phyloP scores from a whole-genome alignment of 1,140 invertebrate species.

The Cotesia chilonis region DNA sequence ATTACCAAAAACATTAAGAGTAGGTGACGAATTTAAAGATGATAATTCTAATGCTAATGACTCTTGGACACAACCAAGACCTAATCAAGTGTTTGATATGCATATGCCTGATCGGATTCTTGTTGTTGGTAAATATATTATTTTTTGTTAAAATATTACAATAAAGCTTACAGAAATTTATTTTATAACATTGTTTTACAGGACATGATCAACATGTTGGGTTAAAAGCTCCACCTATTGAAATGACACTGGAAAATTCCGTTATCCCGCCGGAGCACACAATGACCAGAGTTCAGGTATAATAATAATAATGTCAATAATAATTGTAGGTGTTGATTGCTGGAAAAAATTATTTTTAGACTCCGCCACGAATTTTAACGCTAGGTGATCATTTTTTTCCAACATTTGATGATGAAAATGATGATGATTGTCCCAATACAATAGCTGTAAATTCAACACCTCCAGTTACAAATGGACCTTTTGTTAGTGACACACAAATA shows the following conservation, averaged over 20 bases:
- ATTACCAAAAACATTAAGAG: conserved; percentile 79
- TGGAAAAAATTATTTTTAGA: conserved; percentile 57
- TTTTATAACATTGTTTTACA: conserved; percentile 39
- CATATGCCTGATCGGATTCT: conserved; percentile 90
- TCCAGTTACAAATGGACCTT: conserved; percentile 40
- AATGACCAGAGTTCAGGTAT: conserved; percentile 74
- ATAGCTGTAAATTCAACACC: conserved; percentile 42
- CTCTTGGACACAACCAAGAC: conserved; percentile 70
- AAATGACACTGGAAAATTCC: conserved; percentile 85
- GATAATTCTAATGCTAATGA: conserved; percentile 70
- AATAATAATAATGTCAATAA: conserved; percentile 7
- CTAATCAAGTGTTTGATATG: conserved; percentile 82
- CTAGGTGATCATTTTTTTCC: conserved; percentile 84
- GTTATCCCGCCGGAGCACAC: conserved; percentile 76
- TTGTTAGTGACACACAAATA: conserved; percentile 52
- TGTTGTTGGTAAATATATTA: conserved; percentile 72
- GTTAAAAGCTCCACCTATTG: conserved; percentile 80
- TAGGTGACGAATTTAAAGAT: conserved; percentile 74
- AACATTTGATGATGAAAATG: conserved; percentile 72
- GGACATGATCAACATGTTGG: conserved; percentile 85
- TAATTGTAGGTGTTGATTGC: no score
- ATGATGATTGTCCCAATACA: conserved; percentile 34
- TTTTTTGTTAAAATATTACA: no score
- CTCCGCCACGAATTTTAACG: conserved; percentile 82
- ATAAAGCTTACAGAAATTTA: no score